These are phyloP conservation scores for Acyrthosiphon pisum DNA, from an alignment of 1,140 invertebrate species.

Conservation along the genomic window DNA sequence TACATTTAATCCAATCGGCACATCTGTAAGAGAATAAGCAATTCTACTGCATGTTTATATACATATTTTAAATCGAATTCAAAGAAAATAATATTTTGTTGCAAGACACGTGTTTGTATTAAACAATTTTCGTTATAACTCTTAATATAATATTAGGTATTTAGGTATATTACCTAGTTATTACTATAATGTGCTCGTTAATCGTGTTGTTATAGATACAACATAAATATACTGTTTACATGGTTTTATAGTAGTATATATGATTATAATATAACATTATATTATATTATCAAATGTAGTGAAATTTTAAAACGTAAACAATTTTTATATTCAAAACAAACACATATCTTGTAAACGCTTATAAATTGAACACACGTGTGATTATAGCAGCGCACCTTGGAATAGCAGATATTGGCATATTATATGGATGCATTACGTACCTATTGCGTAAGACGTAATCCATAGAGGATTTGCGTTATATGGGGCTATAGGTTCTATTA, in stretches of 20 bases:
- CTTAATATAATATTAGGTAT: too few relatives aligned
- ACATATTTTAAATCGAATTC: not conserved
- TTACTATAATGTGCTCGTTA: too few relatives aligned
- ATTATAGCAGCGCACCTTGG: not conserved
- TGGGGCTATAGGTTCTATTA: not conserved
- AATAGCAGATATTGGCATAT: not conserved
- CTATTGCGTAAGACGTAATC: not conserved
- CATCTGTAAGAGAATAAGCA: not conserved
- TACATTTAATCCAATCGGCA: not conserved
- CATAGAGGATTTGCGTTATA: not conserved
- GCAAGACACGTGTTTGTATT: not conserved
- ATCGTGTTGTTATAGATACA: too few relatives aligned
- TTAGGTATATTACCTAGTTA: too few relatives aligned
- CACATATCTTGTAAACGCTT: not conserved
- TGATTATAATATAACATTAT: too few relatives aligned
- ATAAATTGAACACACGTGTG: not conserved
- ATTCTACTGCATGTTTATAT: not conserved
- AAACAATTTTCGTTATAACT: not conserved
- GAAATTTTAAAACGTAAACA: too few relatives aligned
- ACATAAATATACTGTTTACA: too few relatives aligned
- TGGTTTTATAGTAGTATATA: too few relatives aligned
- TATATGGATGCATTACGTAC: not conserved
- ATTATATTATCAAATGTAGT: too few relatives aligned
- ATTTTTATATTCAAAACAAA: too few relatives aligned
- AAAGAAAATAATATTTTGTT: not conserved